Percentiles rank a stretch among this genome's conserved stretches.
These are phyloP conservation scores for Galerucella pusilla DNA, from an alignment of 2,888 invertebrate species.

Conservation along the genomic window DNA sequence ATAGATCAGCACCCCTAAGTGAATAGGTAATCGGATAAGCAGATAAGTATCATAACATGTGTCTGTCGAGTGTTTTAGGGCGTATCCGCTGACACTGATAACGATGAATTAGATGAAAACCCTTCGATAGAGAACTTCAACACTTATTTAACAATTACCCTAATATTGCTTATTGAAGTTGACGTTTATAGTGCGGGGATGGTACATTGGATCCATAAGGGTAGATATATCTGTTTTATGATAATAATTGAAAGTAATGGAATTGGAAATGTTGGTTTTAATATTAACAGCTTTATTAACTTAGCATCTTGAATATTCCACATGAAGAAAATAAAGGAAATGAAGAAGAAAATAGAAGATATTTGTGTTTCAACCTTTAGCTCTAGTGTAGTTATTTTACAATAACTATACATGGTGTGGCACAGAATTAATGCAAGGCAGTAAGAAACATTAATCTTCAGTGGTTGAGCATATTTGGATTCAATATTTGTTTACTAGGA, in stretches of 20 bases:
- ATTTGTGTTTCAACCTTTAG: too few species aligned
- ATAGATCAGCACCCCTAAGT: conserved; percentile 38
- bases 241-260: not conserved
- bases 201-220: conserved; percentile 9
- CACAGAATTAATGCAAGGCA: too few species aligned
- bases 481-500: too few species aligned
- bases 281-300: not conserved
- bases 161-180: conserved; percentile 41
- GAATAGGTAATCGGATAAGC: conserved; percentile 57
- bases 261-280: not conserved
- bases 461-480: too few species aligned
- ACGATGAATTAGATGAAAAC: conserved; percentile 46
- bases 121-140: conserved; percentile 41
- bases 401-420: too few species aligned
- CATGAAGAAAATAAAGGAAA: too few species aligned
- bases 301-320: not conserved
- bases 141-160: conserved; percentile 46
- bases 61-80: conserved; percentile 59
- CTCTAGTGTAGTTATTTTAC: too few species aligned
- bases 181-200: conserved; percentile 37
- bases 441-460: too few species aligned
- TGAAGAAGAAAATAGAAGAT: too few species aligned
- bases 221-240: not conserved
- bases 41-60: conserved; percentile 64
- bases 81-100: conserved; percentile 47